Conservation (phyloP, 2,113 vertebrate species). For the Labrus mixtus region DNA sequence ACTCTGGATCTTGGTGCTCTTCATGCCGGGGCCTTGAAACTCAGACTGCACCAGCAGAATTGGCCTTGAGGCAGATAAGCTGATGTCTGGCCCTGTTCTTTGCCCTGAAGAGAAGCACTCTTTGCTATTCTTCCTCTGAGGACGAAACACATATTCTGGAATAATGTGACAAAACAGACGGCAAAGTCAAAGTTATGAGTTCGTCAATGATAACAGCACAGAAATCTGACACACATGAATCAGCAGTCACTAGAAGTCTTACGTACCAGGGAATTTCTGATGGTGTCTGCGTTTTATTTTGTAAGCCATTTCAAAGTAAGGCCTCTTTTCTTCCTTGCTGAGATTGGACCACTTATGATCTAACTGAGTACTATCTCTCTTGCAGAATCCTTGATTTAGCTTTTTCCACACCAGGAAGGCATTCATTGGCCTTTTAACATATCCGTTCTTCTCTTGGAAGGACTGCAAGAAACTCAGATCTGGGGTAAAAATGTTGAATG, state of each 20-base stretch:
- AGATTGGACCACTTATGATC: slow-evolving; percentile 89
- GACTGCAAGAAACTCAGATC: slow-evolving; percentile 82
- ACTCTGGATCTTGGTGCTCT: slow-evolving; percentile 47
- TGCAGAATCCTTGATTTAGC: slow-evolving; percentile 80
- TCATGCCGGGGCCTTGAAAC: slow-evolving; percentile 30
- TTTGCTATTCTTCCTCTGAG: slow-evolving; percentile 1
- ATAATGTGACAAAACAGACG: neutral
- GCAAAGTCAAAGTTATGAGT: neutral
- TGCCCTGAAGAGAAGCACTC: neutral
- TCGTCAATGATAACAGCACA: neutral
- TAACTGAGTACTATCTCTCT: slow-evolving; percentile 83
- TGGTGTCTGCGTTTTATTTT: slow-evolving; percentile 87
- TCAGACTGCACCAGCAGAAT: slow-evolving; percentile 48
- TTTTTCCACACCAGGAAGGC: slow-evolving; percentile 89
- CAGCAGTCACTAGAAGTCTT: neutral
- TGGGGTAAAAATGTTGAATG: slow-evolving; percentile 52
- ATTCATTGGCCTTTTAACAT: slow-evolving; percentile 90
- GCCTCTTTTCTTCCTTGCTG: slow-evolving; percentile 88
- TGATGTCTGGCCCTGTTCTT: neutral
- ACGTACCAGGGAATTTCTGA: slow-evolving; percentile 88
- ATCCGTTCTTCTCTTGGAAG: slow-evolving; percentile 81
- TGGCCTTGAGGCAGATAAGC: slow-evolving; percentile 53
- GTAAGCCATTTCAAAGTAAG: slow-evolving; percentile 87
- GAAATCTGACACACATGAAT: neutral
- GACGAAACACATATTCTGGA: slow-evolving; percentile 31